These are phyloP conservation scores for Cyrtodaria siliqua DNA, from an alignment of 2,888 invertebrate genomes.

Conservation along the genomic window DNA sequence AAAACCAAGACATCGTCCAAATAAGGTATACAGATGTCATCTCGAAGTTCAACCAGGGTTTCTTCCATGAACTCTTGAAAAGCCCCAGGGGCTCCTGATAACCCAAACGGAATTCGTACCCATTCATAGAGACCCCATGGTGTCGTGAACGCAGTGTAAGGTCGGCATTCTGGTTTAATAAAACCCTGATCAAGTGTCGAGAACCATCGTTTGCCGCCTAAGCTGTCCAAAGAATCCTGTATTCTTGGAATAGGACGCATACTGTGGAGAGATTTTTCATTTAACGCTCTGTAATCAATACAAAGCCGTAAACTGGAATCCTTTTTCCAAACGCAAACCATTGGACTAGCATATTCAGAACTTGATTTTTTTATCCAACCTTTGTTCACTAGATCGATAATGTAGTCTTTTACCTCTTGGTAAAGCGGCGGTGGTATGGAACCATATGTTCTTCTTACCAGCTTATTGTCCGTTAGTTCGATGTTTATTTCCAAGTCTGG, in stretches of 20 bases:
- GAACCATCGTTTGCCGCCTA: constrained; percentile 52
- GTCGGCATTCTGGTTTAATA: constrained; percentile 28
- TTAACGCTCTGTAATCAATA: constrained; percentile 47
- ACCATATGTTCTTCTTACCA: constrained; percentile 21
- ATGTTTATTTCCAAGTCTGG: constrained; percentile 27
- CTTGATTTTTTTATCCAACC: constrained; percentile 15
- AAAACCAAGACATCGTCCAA: constrained; percentile 58
- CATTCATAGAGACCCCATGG: constrained; percentile 55
- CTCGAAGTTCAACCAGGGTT: constrained; percentile 31
- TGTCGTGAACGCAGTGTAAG: constrained; percentile 53
- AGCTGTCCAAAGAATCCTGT: constrained; percentile 52
- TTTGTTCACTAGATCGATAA: constrained; percentile 26
- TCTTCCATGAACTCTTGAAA: constrained; percentile 54
- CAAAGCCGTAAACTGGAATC: constrained; percentile 51
- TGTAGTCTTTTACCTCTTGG: constrained; percentile 26
- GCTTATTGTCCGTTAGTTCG: constrained; percentile 1
- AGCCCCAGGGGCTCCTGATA: constrained; percentile 28
- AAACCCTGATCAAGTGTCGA: constrained; percentile 58
- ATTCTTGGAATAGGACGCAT: constrained; percentile 55
- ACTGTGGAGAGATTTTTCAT: constrained; percentile 41
- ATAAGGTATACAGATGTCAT: constrained; percentile 48
- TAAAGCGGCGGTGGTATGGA: constrained; percentile 28
- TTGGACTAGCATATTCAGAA: constrained; percentile 49
- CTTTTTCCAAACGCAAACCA: constrained; percentile 62
- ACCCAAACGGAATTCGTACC: constrained; percentile 51